Base-by-base conservation (phyloP, 2,113 vertebrate species). In the Zonotrichia leucophrys region DNA sequence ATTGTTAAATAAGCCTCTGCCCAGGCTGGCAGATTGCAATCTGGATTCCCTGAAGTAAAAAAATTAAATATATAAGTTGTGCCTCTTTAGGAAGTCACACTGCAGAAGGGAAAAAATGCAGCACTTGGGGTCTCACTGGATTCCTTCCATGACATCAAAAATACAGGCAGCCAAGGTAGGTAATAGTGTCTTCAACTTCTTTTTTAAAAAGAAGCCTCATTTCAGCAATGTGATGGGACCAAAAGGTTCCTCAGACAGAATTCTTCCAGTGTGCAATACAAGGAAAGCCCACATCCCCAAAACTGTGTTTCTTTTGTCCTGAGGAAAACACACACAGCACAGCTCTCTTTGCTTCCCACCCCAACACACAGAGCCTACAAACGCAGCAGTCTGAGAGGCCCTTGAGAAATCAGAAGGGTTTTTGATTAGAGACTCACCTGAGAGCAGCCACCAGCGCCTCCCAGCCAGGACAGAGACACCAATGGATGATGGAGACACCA, bases 61-160 rank as follows among this genome's bases (percentile, higher is more conserved):
- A 49, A 49, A 83, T 39, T 13, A 42, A 10, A 49, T 20, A 41
- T 9, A 28, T 21, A 78, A 60, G 50, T 25, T 19, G 46, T 11
- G 18, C n/a, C 33, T 75, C 52, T 70, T 78, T 16, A 25, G 42
- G 50, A 64, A 31, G 4, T 16, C 56, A 33, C 3, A 24, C 28
- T 75, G 30, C 39, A 63, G 0, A 0, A 35, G 11, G 12, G 19
- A 19, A 19, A 55, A 60, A n/a, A 17, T 7, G 10, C 28, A 64
- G 20, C 41, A 64, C 31, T 72, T 47, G 9, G 24, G 17, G 19
- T 55, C 49, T 67, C 53, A 31, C 27, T 15, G 23, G 33, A 17
- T 50, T 83, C 28, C 66, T 76, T 41, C 37, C 30, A 22, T 1
- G 1, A n/a, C 24, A 52, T 10, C 19, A 70, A 90, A 92, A 68